phyloP scores from a whole-genome alignment of 1,140 invertebrate genomes.

The Ruditapes philippinarum region DNA sequence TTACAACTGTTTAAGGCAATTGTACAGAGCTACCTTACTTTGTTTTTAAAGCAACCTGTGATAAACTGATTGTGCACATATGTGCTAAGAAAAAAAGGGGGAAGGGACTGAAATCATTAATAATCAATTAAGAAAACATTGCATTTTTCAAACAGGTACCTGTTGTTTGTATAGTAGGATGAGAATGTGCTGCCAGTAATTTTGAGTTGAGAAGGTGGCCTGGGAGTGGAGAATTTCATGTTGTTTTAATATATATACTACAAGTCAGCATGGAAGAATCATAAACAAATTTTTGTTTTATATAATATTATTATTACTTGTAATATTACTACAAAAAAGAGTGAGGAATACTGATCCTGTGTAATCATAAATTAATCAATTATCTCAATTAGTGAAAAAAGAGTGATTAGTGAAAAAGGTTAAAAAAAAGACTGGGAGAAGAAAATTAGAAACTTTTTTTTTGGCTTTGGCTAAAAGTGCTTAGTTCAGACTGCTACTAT shows the following conservation, averaged over 20 bases:
- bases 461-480: too few relatives aligned
- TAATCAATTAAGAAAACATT: slow-evolving; percentile 32
- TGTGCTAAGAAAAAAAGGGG: slow-evolving; percentile 6
- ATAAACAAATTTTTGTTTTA: too few relatives aligned
- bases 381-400: too few relatives aligned
- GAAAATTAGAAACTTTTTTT: too few relatives aligned
- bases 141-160: slow-evolving; percentile 47
- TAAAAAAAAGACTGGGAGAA: too few relatives aligned
- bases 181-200: slow-evolving; percentile 33
- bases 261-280: not conserved
- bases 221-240: slow-evolving; percentile 50
- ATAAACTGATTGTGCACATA: slow-evolving; percentile 33
- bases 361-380: not conserved
- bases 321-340: too few relatives aligned
- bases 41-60: slow-evolving; percentile 59
- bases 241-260: slow-evolving; percentile 44
- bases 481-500: not conserved
- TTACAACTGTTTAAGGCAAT: slow-evolving; percentile 23
- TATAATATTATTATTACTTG: too few relatives aligned
- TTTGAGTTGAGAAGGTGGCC: slow-evolving; percentile 60
- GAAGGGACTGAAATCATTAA: slow-evolving; percentile 19
- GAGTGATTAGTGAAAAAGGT: too few relatives aligned
- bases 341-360: not conserved
- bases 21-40: not conserved
- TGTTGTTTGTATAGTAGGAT: slow-evolving; percentile 37